phyloP scores from a whole-genome alignment of 2,888 invertebrate species.

The Ernsta delagoae region DNA sequence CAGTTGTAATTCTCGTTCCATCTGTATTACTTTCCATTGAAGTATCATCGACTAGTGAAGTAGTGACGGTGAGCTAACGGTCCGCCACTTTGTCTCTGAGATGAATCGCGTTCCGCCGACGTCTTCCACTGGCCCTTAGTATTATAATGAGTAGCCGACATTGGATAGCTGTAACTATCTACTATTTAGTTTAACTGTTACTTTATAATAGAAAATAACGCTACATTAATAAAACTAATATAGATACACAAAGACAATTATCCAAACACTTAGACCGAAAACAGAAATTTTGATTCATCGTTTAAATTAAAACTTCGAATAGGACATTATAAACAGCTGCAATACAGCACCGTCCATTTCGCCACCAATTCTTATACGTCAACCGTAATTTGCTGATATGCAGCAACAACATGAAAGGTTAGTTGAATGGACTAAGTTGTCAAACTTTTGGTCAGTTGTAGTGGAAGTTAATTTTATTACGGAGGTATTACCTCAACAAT shows the following conservation, averaged over 20 bases:
- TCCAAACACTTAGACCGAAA: no score
- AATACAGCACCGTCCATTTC: no score
- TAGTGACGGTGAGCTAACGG: slow-evolving; percentile 60
- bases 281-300: no score
- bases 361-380: no score
- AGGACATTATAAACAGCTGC: no score
- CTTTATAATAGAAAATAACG: no score
- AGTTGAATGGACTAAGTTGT: neutral
- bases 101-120: slow-evolving; percentile 50
- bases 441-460: slow-evolving; percentile 6
- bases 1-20: slow-evolving; percentile 69
- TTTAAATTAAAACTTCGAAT: no score
- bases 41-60: slow-evolving; percentile 47
- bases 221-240: no score
- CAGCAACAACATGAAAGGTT: neutral
- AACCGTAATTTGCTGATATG: neutral
- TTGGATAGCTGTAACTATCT: slow-evolving; percentile 26
- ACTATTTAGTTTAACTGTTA: no score
- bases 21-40: slow-evolving; percentile 73
- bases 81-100: slow-evolving; percentile 67
- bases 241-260: no score
- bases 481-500: slow-evolving; percentile 24
- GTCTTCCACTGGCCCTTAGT: slow-evolving; percentile 54
- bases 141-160: slow-evolving; percentile 36
- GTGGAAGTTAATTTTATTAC: slow-evolving; percentile 9